These are phyloP conservation scores for Nicator chloris DNA, from an alignment of 2,113 vertebrate genomes.

Conservation along the genomic window DNA sequence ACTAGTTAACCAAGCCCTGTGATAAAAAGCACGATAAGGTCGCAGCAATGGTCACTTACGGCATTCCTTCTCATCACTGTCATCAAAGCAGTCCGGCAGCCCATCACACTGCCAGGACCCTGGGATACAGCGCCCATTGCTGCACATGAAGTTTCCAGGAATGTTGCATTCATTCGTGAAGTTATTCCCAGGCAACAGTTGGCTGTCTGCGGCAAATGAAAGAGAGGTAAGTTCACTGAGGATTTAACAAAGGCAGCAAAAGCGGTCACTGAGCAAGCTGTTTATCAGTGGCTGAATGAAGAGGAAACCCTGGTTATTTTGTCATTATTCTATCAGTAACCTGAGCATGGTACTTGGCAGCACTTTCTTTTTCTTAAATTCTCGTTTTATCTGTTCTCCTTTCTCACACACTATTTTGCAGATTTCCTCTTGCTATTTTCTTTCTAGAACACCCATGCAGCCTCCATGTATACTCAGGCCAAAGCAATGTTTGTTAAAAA, in stretches of 20 bases:
- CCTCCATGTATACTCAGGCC: neutral
- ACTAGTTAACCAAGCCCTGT: neutral
- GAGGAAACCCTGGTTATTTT: neutral
- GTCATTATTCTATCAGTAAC: neutral
- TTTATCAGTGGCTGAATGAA: neutral
- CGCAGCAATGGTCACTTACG: conserved; percentile 79
- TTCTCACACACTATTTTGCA: neutral
- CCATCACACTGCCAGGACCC: conserved; percentile 93
- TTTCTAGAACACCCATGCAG: neutral
- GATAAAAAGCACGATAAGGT: neutral
- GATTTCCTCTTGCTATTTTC: neutral
- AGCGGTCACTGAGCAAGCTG: neutral
- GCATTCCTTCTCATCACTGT: conserved; percentile 93
- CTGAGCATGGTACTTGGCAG: neutral
- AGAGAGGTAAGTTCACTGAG: neutral
- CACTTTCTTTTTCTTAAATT: neutral
- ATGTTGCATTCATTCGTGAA: conserved; percentile 95
- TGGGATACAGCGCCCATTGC: conserved; percentile 89
- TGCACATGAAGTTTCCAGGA: conserved; percentile 96
- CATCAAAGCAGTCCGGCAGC: conserved; percentile 90
- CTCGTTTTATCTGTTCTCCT: neutral
- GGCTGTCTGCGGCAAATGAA: conserved; percentile 79
- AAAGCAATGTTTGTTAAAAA: neutral
- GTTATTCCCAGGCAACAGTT: conserved; percentile 93
- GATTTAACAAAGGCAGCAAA: neutral